Base-by-base conservation (phyloP, 2,888 invertebrate genomes). In the Leptarthrus brevirostris region DNA sequence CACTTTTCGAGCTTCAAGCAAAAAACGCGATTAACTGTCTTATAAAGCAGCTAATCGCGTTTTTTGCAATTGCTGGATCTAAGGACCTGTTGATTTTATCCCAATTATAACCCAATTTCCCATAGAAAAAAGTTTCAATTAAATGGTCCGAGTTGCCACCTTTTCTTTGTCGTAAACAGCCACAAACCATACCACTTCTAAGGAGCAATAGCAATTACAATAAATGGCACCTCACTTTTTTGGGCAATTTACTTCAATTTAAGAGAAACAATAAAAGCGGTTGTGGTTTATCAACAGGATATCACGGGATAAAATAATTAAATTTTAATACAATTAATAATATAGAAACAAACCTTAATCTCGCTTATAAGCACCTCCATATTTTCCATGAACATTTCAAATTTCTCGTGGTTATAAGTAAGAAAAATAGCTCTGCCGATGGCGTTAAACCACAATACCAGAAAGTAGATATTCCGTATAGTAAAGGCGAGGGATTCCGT, bases 401-500 rank as follows among this genome's bases (percentile, higher is more conserved):
- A 74, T 56, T 58, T 47, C 26, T 64, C 18, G 26, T 49, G 61
- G 18, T 72, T 44, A 8, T 22, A 24, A 8, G 52, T 53, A 22
- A 75, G 58, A 44, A 53, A 53, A n/a, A 64, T 30, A 1, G 74
- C 72, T 10, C 75, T 34, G 1, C 70, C 24, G 20, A 75, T 40
- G 18, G 72, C 30, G 53, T 74, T 76, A 47, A 75, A 70, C 74
- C 73, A 76, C 47, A 75, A 47, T 0, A 75, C 75, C 8, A 71
- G 12, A 47, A 74, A 74, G 20, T 69, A 76, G 8, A 61, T 47
- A 18, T 76, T 76, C 34, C 72, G 22, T 10, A 75, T 74, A 8
- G 70, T 74, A 5, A 53, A 40, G 24, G 74, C 74, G 12, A 75
- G 20, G 3, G 66, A 24, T 10, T 72, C 76, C 1, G 36, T 53